These are phyloP conservation scores for Ormyrus rosae DNA, from an alignment of 2,888 invertebrate genomes.

Conservation along the genomic window DNA sequence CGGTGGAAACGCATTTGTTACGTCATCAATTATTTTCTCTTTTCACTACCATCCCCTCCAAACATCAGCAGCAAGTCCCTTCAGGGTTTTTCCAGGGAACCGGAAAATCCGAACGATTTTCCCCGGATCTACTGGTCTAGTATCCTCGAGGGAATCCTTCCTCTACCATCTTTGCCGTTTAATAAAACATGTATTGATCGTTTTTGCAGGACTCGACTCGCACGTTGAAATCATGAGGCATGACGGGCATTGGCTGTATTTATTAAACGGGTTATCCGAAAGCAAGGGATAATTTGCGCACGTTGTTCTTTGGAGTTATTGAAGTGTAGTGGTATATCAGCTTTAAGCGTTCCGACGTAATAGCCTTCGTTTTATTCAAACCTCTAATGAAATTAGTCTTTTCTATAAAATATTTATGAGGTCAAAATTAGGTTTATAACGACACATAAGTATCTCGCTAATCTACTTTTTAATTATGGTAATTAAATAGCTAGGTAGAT, in stretches of 20 bases:
- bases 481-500: too few relatives aligned
- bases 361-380: not conserved
- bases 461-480: too few relatives aligned
- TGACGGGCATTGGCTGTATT: not conserved
- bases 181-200: slow-evolving; percentile 12
- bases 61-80: not conserved
- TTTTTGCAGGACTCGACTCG: not conserved
- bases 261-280: not conserved
- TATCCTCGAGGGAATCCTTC: not conserved
- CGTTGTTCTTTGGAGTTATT: not conserved
- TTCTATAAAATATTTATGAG: too few relatives aligned
- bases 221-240: not conserved
- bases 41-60: not conserved
- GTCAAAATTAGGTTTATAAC: too few relatives aligned
- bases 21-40: not conserved
- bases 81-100: not conserved
- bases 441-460: too few relatives aligned
- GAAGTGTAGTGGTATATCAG: not conserved
- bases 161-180: not conserved
- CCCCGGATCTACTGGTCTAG: not conserved
- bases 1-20: too few relatives aligned
- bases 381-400: too few relatives aligned
- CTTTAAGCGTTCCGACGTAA: slow-evolving; percentile 5
- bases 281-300: not conserved
- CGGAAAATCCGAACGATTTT: not conserved